Evolutionary conservation across 2,888 invertebrate genomes (phyloP), one percentile per base, ranked within the genome.

Genomic region (Dioctria rufipes): DNA sequence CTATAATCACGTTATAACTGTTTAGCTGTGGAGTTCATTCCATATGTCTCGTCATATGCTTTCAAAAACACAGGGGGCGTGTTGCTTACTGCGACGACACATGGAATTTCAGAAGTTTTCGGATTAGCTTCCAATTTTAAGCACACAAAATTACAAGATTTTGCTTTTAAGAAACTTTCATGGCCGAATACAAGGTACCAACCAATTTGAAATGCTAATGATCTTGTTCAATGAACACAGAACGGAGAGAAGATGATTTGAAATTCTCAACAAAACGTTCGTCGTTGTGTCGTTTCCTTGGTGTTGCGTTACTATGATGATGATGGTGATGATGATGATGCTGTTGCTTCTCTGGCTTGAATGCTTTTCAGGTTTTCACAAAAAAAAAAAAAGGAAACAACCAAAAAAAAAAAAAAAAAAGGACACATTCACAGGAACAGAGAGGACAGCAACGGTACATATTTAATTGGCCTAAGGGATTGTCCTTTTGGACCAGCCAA

Each of bases 91-190:
- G 25, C 25, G 25, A 25, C 43, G 75, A 75, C 61, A 75, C 61
- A 75, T 75, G 75, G 75, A 75, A 46, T 61, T 61, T 61, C 61
- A 61, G 25, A 75, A 75, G 75, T 75, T 75, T 75, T 75, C 75
- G 60, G 75, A 75, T 75, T 75, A 75, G 75, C 61, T 61, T 75
- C 75, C 75, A 75, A 75, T 75, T 75, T 75, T 42, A 46, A 75
- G 75, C 61, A 61, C 25, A 25, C 43, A 43, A 75, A 75, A 75
- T 75, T 75, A 75, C 75, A 75, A 61, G 75, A 75, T 75, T 75
- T 75, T 75, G 75, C 75, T 75, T 75, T 75, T 61, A 75, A 75
- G 75, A 43, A 75, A 75, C 61, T 61, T 75, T 75, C 60, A 42
- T 42, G 25, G 61, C 11, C 66, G 43, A 75, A 40, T 75, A 75